These are phyloP conservation scores for Momotus momota DNA, from an alignment of 2,797 vertebrate genomes.

Conservation along the genomic window DNA sequence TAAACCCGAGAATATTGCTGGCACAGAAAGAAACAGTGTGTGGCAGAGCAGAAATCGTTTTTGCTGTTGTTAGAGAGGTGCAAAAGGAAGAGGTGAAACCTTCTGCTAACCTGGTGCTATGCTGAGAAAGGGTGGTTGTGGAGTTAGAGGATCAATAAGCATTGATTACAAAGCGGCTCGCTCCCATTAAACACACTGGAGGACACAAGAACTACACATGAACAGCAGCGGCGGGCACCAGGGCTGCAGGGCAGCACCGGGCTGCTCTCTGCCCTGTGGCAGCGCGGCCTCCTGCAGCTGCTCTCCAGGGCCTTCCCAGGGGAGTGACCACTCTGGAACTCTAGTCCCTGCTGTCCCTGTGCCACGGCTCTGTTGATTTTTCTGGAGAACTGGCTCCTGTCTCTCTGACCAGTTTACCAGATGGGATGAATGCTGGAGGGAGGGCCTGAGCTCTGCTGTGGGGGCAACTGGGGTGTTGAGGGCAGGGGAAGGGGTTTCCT, in stretches of 20 bases:
- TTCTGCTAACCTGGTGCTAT: neutral
- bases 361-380: accelerated
- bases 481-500: neutral
- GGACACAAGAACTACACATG: neutral
- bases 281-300: accelerated
- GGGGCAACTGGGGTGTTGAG: neutral
- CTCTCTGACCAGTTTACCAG: neutral
- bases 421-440: neutral
- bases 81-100: neutral
- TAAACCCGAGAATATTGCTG: neutral
- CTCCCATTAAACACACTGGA: accelerated
- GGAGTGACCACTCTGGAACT: accelerated
- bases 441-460: neutral
- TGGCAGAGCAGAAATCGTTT: neutral
- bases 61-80: neutral
- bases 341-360: accelerated
- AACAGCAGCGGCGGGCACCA: neutral
- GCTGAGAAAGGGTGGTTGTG: neutral
- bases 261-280: neutral
- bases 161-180: neutral
- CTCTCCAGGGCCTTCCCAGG: neutral
- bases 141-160: neutral
- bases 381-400: accelerated
- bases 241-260: neutral
- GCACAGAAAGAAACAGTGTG: neutral